Evolutionary conservation across 2,888 invertebrate genomes (phyloP), one percentile per base, ranked within the genome.

Genomic region (Brachynemurus nebulosus): DNA sequence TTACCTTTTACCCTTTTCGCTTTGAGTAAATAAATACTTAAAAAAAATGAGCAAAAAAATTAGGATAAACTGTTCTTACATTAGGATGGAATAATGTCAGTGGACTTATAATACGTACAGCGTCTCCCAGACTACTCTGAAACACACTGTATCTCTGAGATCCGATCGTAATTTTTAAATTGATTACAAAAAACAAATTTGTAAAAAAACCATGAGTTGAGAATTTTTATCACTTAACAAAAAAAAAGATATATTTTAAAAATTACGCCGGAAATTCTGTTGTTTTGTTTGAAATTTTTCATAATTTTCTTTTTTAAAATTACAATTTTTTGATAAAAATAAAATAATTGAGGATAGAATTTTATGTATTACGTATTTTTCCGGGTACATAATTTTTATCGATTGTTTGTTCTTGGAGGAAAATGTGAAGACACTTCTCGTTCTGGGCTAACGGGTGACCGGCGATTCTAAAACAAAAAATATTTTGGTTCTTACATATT

Each of bases 341-440:
- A 37, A 37, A 19, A 20, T 18, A 17, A 12, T 37, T 20, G 18
- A 17, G 18, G 12, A n/a, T 37, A 4, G 8, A 11, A 4, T 14
- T 49, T 80, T 88, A 89, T 74, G 90, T 88, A 73, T 90, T 93
- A 63, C 95, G 77, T 67, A 98, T 97, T 72, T 98, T 97, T 57
- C 98, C 98, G 56, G 98, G 98, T 54, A 97, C 92, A 68, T 99
- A 99, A 72, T 93, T 97, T 74, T 92, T 95, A 70, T 98, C 97
- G 66, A 99, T 97, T 59, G 83, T 80, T 40, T 86, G 85, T 59
- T 97, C 97, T 67, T 97, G 96, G 51, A 98, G 78, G 72, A 98
- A 98, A 90, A 98, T 97, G 68, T 98, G 98, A 59, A 98, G 79
- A 70, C 97, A 98, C 61, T 91, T 78, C 70, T 98, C 97, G 66